Evolutionary conservation across 2,888 invertebrate species (phyloP), one percentile per base, ranked within the genome.

Genomic region (Rhogogaster chlorosoma): DNA sequence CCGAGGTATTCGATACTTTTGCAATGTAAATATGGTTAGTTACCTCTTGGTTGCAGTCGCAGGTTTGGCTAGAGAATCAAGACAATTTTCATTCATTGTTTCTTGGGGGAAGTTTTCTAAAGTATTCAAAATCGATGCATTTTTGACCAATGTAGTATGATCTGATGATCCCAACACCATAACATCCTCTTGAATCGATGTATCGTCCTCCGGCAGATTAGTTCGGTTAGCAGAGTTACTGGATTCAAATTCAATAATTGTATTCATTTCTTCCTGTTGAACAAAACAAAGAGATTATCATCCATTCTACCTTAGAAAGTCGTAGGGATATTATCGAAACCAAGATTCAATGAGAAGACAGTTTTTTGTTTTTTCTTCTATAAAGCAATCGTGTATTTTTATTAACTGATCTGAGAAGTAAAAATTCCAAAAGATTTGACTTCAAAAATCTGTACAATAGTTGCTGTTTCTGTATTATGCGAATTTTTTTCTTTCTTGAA

Each of bases 141-240:
- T 88, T 86, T 88, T 88, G 7, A 89, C 88, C 45, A 89, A 83
- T 4, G 85, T 86, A 18, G 87, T 86, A 36, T 86, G 77, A 87
- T 89, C 89, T 0, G 86, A 73, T 73, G 89, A 85, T 22, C 88
- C 89, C 7, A 88, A 89, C 18, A 89, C 83, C 49, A 88, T 45
- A 18, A 89, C 49, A 64, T 94, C 94, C 88, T 94, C 94, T 1
- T 94, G 70, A 29, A 77, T 29, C n/a, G 53, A 18, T n/a, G 15
- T 22, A 53, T 77, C 77, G 2, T 77, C 32, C 53, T 77, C 77
- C 32, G 38, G 49, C 29, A 53, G 10, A 29, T 18, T 29, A 5
- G n/a, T 9, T 53, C n/a, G 18, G 6, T 53, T 6, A 0, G 0
- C 7, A 26, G 53, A 77, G 1, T 53, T 6, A 2, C 7, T 4